Evolutionary conservation across 2,888 invertebrate genomes (phyloP), one percentile per base, ranked within the genome.

Genomic region (Pinctada fucata): DNA sequence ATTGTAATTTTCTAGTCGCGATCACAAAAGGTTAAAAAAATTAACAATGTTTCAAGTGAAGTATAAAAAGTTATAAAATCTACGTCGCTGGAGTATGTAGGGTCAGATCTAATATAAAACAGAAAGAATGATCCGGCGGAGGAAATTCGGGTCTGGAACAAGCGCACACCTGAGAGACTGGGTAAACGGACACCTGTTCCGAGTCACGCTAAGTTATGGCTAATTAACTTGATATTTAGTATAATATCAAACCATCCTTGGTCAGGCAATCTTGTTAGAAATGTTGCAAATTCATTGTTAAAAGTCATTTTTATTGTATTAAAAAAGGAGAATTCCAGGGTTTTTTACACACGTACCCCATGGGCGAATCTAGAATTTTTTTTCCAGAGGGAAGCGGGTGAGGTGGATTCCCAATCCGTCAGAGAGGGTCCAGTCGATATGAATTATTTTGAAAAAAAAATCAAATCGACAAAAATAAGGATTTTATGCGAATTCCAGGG

Each of bases 31-130:
- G 74, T 69, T 71, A 47, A 63, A 74, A 75, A 75, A 67, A 68
- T 52, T 49, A 64, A 80, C 78, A 78, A 80, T 78, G 75, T 52
- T 58, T 52, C 45, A 63, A 80, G 45, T 67, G 64, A 75, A 68
- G 80, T 75, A 78, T 77, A 71, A 80, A 80, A 78, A 68, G 47
- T 69, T 78, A 63, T 49, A 31, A 73, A 78, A 68, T 73, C 67
- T 58, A 65, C 68, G 69, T 69, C 69, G 63, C 64, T 66, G 45
- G 48, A 63, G 64, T 67, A 71, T 78, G 49, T 64, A 45, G 47
- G 78, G 73, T 73, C 78, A 73, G 47, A 66, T 48, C 51, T n/a
- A 66, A 73, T 63, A 73, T 63, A 52, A 48, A 78, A 45, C 31
- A 31, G 64, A 50, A 69, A 45, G 68, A 63, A 49, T 69, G 69